phyloP scores from a whole-genome alignment of 2,113 vertebrate species.

The Sinocyclocheilus maitianheensis region DNA sequence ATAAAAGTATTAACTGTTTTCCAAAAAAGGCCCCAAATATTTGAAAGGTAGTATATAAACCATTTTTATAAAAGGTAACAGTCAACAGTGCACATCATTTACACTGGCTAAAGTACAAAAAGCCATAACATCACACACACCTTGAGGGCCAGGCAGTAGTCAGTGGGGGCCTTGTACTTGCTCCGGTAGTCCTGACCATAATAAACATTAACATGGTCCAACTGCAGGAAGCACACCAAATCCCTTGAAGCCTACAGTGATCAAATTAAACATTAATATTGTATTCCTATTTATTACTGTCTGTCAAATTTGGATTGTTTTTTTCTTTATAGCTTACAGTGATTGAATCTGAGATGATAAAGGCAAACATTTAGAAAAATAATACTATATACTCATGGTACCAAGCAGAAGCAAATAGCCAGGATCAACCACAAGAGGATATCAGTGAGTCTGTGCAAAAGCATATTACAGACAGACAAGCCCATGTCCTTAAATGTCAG shows the following conservation, averaged over 20 bases:
- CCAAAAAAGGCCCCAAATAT: no score
- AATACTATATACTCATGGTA: neutral
- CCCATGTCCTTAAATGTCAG: neutral
- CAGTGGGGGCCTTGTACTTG: slow-evolving; percentile 97
- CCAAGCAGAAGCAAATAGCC: neutral
- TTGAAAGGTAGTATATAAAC: neutral
- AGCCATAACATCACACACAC: slow-evolving; percentile 52
- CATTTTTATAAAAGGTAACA: neutral
- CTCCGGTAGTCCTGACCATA: slow-evolving; percentile 96
- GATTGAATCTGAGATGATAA: neutral
- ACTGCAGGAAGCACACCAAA: slow-evolving; percentile 94
- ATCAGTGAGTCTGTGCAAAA: neutral
- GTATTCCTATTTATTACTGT: neutral
- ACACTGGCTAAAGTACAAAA: neutral
- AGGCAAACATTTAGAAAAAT: neutral
- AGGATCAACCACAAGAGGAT: slow-evolving; percentile 1
- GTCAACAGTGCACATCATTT: neutral
- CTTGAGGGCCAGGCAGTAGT: slow-evolving; percentile 95
- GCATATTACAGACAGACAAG: neutral
- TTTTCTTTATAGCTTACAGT: neutral
- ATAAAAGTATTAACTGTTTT: no score
- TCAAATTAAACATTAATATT: slow-evolving; percentile 34
- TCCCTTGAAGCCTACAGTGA: slow-evolving; percentile 87
- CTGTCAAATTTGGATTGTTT: neutral
- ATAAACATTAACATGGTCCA: slow-evolving; percentile 97